Conservation (phyloP, 2,113 vertebrate species). For the Otolemur garnettii region DNA sequence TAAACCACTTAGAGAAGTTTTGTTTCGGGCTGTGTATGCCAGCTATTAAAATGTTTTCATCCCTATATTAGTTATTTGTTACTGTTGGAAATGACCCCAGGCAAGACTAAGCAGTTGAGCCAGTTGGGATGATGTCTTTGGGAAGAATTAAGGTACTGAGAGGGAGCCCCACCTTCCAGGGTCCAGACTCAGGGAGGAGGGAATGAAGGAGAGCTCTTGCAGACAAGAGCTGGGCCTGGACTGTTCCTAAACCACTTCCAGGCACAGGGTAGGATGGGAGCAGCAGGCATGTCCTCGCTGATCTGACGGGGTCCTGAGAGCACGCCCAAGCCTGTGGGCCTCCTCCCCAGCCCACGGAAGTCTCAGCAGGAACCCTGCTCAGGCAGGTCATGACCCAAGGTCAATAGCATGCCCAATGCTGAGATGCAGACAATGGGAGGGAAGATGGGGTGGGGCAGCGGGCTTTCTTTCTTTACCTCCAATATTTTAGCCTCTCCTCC, state of each 20-base stretch:
- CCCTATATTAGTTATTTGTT: background rate
- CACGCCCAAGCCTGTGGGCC: background rate
- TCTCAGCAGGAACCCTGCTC: background rate
- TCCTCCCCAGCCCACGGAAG: background rate
- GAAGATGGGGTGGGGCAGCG: background rate
- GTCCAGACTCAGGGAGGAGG: background rate
- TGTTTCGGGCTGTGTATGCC: background rate
- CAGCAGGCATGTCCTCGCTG: background rate
- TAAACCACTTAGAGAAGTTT: constrained; percentile 49
- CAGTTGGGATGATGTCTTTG: background rate
- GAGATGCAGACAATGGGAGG: background rate
- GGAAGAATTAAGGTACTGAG: background rate
- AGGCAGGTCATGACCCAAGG: background rate
- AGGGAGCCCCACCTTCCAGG: background rate
- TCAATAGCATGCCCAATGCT: background rate
- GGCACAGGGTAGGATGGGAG: background rate
- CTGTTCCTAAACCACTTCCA: background rate
- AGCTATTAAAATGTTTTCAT: background rate
- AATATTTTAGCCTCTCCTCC: background rate
- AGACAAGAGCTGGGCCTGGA: background rate
- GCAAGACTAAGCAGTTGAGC: background rate
- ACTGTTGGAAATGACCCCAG: background rate
- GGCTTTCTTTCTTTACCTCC: background rate
- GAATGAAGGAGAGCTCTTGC: background rate
- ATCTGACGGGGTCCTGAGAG: background rate